Conservation (phyloP, 2,113 vertebrate species). For the Edolisoma coerulescens region DNA sequence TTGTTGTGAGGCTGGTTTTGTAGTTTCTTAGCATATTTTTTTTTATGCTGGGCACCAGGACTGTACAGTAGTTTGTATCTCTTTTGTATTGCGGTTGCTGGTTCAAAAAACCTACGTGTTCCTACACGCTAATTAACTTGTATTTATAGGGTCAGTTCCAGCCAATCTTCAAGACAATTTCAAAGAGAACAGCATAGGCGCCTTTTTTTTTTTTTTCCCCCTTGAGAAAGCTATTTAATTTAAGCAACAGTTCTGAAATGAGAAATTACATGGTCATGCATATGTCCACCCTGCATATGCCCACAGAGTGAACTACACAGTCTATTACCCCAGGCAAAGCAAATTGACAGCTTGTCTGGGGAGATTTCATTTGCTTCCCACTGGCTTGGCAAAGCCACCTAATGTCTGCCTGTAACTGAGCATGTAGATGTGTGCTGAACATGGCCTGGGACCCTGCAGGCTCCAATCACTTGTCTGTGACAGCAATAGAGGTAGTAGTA, state of each 20-base stretch:
- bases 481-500: neutral
- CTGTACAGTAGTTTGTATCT: neutral
- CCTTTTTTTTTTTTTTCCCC: no score
- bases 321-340: conserved; percentile 33
- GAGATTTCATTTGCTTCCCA: conserved; percentile 41
- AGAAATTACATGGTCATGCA: conserved; percentile 2
- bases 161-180: neutral
- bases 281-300: neutral
- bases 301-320: neutral
- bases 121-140: neutral
- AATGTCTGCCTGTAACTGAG: neutral
- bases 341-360: conserved; percentile 40
- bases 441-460: neutral
- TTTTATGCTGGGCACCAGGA: accelerated
- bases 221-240: neutral
- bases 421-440: neutral
- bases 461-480: neutral
- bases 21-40: neutral
- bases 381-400: neutral
- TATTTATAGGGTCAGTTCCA: neutral
- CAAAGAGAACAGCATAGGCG: neutral
- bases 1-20: neutral
- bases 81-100: neutral
- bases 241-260: neutral
- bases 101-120: neutral